Evolutionary conservation across 2,113 vertebrate genomes (phyloP).

Genomic region (Falcunculus frontatus): DNA sequence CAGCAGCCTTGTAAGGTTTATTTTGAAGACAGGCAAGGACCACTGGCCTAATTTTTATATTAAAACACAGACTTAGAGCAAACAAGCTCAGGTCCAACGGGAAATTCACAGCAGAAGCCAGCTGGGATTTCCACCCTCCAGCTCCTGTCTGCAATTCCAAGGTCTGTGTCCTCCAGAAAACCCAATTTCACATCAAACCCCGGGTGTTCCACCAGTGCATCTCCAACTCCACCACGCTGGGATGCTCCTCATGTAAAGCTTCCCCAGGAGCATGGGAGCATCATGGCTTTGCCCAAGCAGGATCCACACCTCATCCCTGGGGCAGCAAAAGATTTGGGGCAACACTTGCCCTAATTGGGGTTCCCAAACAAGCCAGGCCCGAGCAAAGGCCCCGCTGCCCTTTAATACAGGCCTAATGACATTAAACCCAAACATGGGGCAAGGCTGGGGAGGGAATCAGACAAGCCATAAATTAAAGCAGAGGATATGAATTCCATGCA

Average conservation of each 20-base stretch:
- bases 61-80: neutral
- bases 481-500: conserved; percentile 50
- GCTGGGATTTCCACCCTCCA: neutral
- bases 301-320: fast-evolving
- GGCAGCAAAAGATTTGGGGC: neutral
- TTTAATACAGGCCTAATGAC: conserved; percentile 1
- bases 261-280: fast-evolving
- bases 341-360: neutral
- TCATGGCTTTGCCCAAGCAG: fast-evolving
- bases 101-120: neutral
- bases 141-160: fast-evolving
- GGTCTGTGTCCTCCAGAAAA: neutral
- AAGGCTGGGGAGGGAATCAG: conserved; percentile 4
- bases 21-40: neutral
- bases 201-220: fast-evolving
- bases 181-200: neutral
- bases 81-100: neutral
- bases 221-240: neutral
- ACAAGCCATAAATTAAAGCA: conserved; percentile 27
- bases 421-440: neutral
- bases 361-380: neutral
- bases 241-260: neutral
- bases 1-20: neutral
- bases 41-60: neutral
- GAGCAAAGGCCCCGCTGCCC: neutral